Conservation (phyloP, 2,888 invertebrate species). For the Cryptosula pallasiana region DNA sequence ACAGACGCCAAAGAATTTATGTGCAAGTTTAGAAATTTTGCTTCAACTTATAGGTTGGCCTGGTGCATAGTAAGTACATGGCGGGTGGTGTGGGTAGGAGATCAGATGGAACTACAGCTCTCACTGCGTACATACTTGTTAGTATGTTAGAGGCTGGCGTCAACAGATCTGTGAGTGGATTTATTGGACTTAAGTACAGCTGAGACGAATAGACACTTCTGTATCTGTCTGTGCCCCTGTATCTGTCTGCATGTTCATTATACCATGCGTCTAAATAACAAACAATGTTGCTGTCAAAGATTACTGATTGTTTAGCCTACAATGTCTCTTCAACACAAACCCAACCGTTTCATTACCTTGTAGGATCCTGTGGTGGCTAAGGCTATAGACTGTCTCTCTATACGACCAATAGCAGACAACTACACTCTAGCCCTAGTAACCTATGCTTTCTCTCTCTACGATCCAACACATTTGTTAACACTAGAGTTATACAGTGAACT, state of each 20-base stretch:
- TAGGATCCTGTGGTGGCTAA: neutral
- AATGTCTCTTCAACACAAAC: neutral
- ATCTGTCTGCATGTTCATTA: too few species aligned
- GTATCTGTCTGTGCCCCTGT: too few species aligned
- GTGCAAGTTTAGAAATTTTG: too few species aligned
- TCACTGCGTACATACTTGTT: conserved; percentile 46
- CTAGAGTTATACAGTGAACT: neutral
- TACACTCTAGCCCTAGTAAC: conserved; percentile 40
- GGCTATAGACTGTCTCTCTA: neutral
- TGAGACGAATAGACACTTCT: too few species aligned
- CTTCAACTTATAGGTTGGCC: conserved; percentile 23
- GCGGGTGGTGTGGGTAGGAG: conserved; percentile 30
- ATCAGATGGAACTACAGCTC: conserved; percentile 31
- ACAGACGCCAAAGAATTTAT: too few species aligned
- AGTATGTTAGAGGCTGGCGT: conserved; percentile 41
- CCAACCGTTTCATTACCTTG: neutral
- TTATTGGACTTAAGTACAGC: too few species aligned
- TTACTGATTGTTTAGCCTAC: too few species aligned
- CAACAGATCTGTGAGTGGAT: neutral
- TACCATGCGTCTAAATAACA: too few species aligned
- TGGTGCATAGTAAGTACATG: conserved; percentile 26
- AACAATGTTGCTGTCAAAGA: neutral
- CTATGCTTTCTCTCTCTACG: conserved; percentile 37
- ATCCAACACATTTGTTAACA: conserved; percentile 20
- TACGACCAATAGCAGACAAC: neutral